These are phyloP conservation scores for Drosophila kuntzei DNA, from an alignment of 2,888 invertebrate genomes.

Conservation along the genomic window DNA sequence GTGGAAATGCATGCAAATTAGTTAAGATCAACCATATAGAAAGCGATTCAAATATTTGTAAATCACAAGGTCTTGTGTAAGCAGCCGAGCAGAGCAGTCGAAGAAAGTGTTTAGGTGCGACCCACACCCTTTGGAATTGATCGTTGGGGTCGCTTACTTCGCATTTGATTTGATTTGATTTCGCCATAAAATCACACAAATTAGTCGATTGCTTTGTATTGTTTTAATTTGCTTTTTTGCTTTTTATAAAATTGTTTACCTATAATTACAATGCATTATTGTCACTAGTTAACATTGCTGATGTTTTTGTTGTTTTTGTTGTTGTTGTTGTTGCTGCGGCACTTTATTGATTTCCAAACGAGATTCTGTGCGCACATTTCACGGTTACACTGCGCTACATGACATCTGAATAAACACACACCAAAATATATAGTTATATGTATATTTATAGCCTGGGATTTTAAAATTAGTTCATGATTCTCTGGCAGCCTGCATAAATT, in stretches of 20 bases:
- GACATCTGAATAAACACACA: slow-evolving; percentile 4
- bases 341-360: slow-evolving; percentile 73
- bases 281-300: slow-evolving; percentile 59
- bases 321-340: slow-evolving; percentile 56
- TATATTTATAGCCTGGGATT: slow-evolving; percentile 42
- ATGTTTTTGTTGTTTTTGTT: slow-evolving; percentile 21
- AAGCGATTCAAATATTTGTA: slow-evolving; percentile 14
- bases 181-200: slow-evolving; percentile 76
- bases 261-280: slow-evolving; percentile 64
- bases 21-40: slow-evolving; percentile 38
- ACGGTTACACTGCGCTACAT: slow-evolving; percentile 51
- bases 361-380: slow-evolving; percentile 56
- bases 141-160: slow-evolving; percentile 55
- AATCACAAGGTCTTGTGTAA: slow-evolving; percentile 43
- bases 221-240: slow-evolving; percentile 31
- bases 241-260: slow-evolving; percentile 54
- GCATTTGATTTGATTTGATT: slow-evolving; percentile 71
- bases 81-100: slow-evolving; percentile 24
- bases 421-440: neutral
- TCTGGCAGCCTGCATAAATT: slow-evolving; percentile 42
- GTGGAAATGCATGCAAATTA: slow-evolving; percentile 55
- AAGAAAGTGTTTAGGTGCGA: slow-evolving; percentile 62
- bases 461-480: slow-evolving; percentile 25
- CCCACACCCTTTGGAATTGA: slow-evolving; percentile 61
- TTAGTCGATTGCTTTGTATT: slow-evolving; percentile 57